Evolutionary conservation across 2,113 vertebrate genomes (phyloP), one percentile per base, ranked within the genome.

Genomic region (Lanius ludovicianus): DNA sequence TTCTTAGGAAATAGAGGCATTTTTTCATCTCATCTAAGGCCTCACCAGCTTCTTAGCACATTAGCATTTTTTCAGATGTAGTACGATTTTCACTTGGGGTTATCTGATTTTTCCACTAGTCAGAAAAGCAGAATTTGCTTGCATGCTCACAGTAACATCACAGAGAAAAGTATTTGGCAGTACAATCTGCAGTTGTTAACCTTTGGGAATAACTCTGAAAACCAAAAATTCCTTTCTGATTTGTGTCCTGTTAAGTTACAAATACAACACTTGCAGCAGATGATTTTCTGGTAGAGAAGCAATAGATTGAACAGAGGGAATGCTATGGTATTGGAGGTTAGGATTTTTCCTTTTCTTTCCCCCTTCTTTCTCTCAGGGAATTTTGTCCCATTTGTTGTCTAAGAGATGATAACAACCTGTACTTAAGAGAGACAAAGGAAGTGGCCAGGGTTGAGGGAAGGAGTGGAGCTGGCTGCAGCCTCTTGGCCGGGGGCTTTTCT

Each of bases 181-280:
- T 92, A 85, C 59, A 78, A 87, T 63, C 71, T 87, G 63, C 87
- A 83, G 84, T 91, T 96, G 86, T 85, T 90, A 96, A 93, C 73
- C 74, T 90, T 46, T 87, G 50, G 67, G 78, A 87, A 83, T 80
- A 95, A 91, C 56, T 95, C 63, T 42, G 79, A 95, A 96, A 92
- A 93, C 77, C 82, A 92, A 80, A 97, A 94, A 63, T 55, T 91
- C 67, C 77, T 89, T 86, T 89, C 93, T 85, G 70, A 65, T 76
- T 94, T 82, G 52, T 59, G 62, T 87, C 67, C 64, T 82, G 42
- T 56, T 92, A 57, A 42, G 74, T 92, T 90, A 89, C 46, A 92
- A 87, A 96, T 84, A n/a, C 47, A 89, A 77, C 76, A 91, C 84
- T 93, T 94, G 77, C 91, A 64, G 88, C 95, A 96, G 90, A 57